Conservation (phyloP, 2,113 vertebrate species). For the Mola mola region DNA sequence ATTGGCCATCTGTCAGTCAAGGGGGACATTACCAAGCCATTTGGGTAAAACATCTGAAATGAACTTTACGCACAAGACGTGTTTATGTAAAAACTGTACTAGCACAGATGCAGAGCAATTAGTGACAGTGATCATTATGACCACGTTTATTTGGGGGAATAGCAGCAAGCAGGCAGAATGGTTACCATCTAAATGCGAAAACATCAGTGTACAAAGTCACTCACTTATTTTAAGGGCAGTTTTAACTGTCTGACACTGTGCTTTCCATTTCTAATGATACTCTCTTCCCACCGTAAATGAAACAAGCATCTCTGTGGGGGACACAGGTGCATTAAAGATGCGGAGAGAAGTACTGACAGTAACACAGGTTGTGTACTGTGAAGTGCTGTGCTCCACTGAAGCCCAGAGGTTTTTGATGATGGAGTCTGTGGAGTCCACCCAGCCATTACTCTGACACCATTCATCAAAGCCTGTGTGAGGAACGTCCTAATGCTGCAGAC, state of each 20-base stretch:
- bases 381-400: conserved; percentile 43
- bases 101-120: background rate
- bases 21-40: conserved; percentile 24
- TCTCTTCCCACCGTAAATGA: conserved; percentile 38
- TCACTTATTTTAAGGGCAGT: conserved; percentile 57
- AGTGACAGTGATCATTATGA: background rate
- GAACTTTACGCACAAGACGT: too few species aligned
- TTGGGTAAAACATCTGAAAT: too few species aligned
- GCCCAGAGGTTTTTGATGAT: conserved; percentile 54
- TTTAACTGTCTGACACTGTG: conserved; percentile 37
- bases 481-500: conserved; percentile 66
- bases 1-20: conserved; percentile 64
- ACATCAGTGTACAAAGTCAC: too few species aligned
- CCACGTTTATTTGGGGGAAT: background rate
- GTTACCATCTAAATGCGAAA: too few species aligned
- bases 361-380: conserved; percentile 28
- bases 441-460: conserved; percentile 51
- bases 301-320: conserved; percentile 47
- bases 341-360: conserved; percentile 52
- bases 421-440: conserved; percentile 47
- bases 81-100: background rate
- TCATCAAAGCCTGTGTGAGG: conserved; percentile 61
- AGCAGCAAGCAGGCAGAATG: conserved; percentile 8
- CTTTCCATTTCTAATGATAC: conserved; percentile 51
- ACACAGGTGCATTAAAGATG: conserved; percentile 59